Conservation (phyloP, 2,797 vertebrate genomes). For the Enteromius trimaculatus region DNA sequence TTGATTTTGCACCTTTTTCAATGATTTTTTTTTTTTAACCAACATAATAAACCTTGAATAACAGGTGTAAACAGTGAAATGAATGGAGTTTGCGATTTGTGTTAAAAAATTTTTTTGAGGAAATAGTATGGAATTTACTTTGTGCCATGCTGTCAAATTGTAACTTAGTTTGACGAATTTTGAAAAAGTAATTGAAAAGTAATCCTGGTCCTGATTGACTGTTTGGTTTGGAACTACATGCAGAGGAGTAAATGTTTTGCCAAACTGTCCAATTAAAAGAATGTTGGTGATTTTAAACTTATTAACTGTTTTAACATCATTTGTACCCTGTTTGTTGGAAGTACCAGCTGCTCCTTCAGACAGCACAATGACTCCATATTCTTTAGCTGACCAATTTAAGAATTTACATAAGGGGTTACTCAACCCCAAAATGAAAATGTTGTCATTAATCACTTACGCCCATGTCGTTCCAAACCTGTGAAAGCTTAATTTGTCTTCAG, state of each 20-base stretch:
- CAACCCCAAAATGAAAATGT: too few relatives aligned
- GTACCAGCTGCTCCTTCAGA: background rate
- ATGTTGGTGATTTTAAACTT: background rate
- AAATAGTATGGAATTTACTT: background rate
- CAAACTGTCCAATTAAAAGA: background rate
- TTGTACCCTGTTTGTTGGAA: slow-evolving; percentile 4
- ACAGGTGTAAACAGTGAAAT: background rate
- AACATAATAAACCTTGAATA: background rate
- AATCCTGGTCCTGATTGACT: background rate
- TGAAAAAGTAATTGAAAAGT: background rate
- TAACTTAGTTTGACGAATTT: background rate
- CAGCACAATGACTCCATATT: background rate
- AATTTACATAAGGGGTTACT: background rate
- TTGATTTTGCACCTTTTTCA: background rate
- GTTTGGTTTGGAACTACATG: background rate
- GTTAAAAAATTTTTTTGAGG: background rate
- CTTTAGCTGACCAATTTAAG: background rate
- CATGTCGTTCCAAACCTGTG: too few relatives aligned
- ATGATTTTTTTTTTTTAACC: too few relatives aligned
- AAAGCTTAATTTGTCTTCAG: too few relatives aligned
- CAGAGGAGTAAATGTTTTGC: background rate
- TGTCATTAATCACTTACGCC: too few relatives aligned
- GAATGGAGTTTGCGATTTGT: background rate
- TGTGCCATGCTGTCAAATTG: background rate
- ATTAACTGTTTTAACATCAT: background rate